These are phyloP conservation scores for Albula goreensis DNA, from an alignment of 2,113 vertebrate genomes.

Conservation along the genomic window DNA sequence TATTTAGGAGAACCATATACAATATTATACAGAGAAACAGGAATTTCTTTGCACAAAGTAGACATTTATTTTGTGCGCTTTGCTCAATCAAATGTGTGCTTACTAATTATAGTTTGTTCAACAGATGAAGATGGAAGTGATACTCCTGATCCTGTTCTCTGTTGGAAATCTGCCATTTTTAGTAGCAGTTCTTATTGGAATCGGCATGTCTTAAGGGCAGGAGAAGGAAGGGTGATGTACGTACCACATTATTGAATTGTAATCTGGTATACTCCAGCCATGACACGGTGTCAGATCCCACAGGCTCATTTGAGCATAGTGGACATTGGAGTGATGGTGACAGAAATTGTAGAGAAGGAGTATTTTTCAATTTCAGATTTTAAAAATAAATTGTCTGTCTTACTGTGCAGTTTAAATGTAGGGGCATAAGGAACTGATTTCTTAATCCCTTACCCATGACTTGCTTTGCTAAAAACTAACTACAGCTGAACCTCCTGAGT, in stretches of 20 bases:
- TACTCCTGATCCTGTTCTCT: conserved; percentile 55
- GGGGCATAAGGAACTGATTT: no score
- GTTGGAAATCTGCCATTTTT: conserved; percentile 69
- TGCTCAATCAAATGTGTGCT: background rate
- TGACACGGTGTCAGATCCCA: background rate
- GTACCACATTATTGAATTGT: background rate
- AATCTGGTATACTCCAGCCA: background rate
- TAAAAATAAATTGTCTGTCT: no score
- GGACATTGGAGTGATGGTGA: no score
- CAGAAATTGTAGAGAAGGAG: no score
- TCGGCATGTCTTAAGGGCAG: conserved; percentile 50
- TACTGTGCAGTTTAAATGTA: no score
- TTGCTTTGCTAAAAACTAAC: no score
- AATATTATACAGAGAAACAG: no score
- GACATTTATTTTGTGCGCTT: background rate
- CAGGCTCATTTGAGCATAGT: no score
- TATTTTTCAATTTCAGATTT: no score
- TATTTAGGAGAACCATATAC: no score
- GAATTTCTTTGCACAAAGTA: background rate
- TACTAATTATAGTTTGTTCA: conserved; percentile 19
- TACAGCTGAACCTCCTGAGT: no score
- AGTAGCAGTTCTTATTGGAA: conserved; percentile 68
- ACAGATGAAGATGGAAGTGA: conserved; percentile 37
- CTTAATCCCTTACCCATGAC: no score
- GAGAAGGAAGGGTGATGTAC: background rate